Conservation (phyloP, 1,140 invertebrate genomes). For the Lamellibrachia luymesi region DNA sequence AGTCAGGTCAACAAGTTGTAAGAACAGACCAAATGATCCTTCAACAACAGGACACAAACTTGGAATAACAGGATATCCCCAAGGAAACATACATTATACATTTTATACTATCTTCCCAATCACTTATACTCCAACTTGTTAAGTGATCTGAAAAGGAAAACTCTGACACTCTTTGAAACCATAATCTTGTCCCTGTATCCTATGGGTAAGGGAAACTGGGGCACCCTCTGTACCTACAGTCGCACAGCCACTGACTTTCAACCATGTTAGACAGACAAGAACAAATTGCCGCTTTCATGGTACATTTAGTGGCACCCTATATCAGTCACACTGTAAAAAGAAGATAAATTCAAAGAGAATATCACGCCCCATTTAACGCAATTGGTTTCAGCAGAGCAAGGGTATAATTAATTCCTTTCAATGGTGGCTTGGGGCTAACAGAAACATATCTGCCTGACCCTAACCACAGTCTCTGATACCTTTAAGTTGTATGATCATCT, state of each 20-base stretch:
- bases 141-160: no score
- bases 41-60: no score
- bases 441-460: neutral
- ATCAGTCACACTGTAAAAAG: neutral
- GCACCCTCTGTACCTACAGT: neutral
- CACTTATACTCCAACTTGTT: no score
- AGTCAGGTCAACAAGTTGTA: no score
- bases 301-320: neutral
- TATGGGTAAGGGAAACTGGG: neutral
- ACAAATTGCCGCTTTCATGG: neutral
- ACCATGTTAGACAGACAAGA: neutral
- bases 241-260: neutral
- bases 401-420: neutral
- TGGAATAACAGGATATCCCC: no score
- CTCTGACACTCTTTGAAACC: no score
- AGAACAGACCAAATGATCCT: no score
- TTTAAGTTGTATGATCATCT: neutral
- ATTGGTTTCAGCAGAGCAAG: neutral
- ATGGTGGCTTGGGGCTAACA: neutral
- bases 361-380: neutral
- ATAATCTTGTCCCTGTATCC: neutral
- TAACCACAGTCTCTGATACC: neutral
- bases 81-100: no score
- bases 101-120: no score
- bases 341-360: neutral